These are phyloP conservation scores for Macroteleia sp. DNA, from an alignment of 2,888 invertebrate genomes.

Conservation along the genomic window DNA sequence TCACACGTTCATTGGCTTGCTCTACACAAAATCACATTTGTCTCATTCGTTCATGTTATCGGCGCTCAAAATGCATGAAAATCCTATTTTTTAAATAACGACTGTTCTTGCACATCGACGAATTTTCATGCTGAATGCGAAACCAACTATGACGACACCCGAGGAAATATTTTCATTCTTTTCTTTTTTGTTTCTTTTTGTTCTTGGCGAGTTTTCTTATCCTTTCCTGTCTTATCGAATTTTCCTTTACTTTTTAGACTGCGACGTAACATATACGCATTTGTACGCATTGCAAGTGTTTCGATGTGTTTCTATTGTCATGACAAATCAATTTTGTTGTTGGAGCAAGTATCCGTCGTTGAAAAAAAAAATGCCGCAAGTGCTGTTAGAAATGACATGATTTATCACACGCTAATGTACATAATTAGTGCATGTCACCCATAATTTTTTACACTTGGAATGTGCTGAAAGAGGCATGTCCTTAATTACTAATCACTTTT, in stretches of 20 bases:
- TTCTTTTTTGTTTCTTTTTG: conserved; percentile 3
- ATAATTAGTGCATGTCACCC: conserved; percentile 64
- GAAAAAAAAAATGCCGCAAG: conserved; percentile 21
- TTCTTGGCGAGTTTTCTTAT: background rate
- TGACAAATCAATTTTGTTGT: conserved; percentile 57
- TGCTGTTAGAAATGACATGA: conserved; percentile 40
- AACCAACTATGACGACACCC: conserved; percentile 21
- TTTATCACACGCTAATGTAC: conserved; percentile 61
- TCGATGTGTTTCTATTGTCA: conserved; percentile 54
- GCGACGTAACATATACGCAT: conserved; percentile 38
- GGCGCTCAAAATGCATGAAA: conserved; percentile 52
- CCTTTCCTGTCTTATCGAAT: background rate
- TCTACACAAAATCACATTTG: conserved; percentile 57
- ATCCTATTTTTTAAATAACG: conserved; percentile 42
- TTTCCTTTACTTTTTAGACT: conserved; percentile 29
- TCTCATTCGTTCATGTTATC: conserved; percentile 48
- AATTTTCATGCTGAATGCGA: conserved; percentile 54
- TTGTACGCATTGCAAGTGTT: conserved; percentile 59
- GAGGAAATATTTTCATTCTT: conserved; percentile 13
- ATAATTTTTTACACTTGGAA: conserved; percentile 54
- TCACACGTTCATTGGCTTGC: conserved; percentile 57
- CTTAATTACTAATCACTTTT: conserved; percentile 52
- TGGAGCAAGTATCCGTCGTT: conserved; percentile 46
- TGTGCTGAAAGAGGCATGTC: conserved; percentile 67
- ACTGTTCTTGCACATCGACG: conserved; percentile 42